These are phyloP conservation scores for Willowsia nigromaculata DNA, from an alignment of 2,888 invertebrate species.

Conservation along the genomic window DNA sequence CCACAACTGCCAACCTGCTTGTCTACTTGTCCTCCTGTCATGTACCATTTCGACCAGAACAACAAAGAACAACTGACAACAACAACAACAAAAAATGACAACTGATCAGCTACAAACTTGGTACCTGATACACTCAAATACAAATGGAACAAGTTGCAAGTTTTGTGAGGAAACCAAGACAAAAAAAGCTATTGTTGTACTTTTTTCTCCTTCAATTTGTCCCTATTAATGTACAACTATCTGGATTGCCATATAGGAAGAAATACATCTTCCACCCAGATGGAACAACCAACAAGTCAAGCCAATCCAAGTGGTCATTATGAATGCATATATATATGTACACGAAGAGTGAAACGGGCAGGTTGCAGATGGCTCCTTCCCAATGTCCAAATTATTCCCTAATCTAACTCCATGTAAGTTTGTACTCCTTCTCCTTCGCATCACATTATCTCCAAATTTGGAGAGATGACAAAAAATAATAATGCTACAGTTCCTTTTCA, in stretches of 20 bases:
- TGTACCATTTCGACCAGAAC: neutral
- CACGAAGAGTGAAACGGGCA: neutral
- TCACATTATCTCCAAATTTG: neutral
- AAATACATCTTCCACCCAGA: no score
- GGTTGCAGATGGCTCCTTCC: no score
- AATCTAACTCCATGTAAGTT: neutral
- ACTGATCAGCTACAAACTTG: neutral
- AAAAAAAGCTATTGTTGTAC: no score
- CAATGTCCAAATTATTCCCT: neutral
- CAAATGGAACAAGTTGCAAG: neutral
- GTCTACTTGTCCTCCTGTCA: conserved; percentile 11
- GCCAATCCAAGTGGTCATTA: no score
- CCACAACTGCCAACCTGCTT: neutral
- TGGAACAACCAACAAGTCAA: no score
- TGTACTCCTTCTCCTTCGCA: neutral
- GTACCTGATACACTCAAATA: no score
- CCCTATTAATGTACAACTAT: no score
- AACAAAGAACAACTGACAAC: no score
- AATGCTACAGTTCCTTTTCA: neutral
- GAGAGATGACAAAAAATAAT: neutral
- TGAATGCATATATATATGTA: neutral
- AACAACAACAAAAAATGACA: neutral
- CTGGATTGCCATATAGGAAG: no score
- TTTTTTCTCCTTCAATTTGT: no score
- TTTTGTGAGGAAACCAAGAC: no score